Evolutionary conservation across 2,113 vertebrate species (phyloP).

Genomic region (Epinephelus lanceolatus): DNA sequence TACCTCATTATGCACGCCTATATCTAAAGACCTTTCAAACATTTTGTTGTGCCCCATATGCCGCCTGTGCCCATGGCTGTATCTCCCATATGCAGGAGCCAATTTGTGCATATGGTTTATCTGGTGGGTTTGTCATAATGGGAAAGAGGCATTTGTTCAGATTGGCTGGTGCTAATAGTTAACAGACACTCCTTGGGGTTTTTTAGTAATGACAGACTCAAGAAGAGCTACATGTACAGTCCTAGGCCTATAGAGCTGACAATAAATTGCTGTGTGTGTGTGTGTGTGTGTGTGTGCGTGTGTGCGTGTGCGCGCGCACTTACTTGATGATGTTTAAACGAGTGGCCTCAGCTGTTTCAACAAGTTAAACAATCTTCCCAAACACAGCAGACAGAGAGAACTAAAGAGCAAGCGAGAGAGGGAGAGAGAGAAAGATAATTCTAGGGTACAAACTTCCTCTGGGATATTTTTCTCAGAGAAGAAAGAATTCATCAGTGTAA

Average conservation of each 20-base stretch:
- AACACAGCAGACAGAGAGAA: conserved; percentile 61
- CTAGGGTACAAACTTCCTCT: conserved; percentile 78
- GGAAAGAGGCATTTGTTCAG: conserved; percentile 34
- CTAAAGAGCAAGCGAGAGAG: conserved; percentile 49
- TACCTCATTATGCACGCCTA: not conserved
- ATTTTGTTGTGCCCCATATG: conserved; percentile 4
- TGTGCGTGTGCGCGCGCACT: conserved; percentile 15
- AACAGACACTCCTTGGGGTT: conserved; percentile 44
- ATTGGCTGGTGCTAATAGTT: conserved; percentile 58
- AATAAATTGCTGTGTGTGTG: conserved; percentile 37
- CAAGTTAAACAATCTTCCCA: conserved; percentile 75
- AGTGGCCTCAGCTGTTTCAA: conserved; percentile 75
- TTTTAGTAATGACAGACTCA: conserved; percentile 54
- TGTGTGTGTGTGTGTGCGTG: conserved; percentile 20
- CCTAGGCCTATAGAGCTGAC: conserved; percentile 36
- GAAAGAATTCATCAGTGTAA: conserved; percentile 65
- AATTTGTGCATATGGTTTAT: conserved; percentile 34
- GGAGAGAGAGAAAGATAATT: conserved; percentile 68
- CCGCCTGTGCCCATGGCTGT: conserved; percentile 8
- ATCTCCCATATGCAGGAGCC: conserved; percentile 2
- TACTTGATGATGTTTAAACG: conserved; percentile 78
- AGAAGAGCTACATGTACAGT: conserved; percentile 39
- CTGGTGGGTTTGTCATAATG: conserved; percentile 33
- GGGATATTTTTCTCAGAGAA: conserved; percentile 75
- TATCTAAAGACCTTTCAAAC: not conserved